Conservation (phyloP, 2,113 vertebrate genomes). For the Cinclus mexicanus region DNA sequence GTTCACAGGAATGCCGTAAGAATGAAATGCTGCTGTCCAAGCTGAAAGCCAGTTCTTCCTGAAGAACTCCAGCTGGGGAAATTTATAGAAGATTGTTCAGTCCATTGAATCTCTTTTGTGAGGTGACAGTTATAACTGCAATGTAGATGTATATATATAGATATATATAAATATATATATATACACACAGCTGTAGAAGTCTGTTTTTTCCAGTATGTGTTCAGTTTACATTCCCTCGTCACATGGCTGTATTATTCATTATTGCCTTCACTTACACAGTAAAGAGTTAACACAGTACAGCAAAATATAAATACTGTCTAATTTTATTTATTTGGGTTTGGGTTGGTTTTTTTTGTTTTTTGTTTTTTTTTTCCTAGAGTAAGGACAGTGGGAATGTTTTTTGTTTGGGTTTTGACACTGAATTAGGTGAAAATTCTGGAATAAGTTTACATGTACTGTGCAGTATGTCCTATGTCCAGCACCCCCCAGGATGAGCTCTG, state of each 20-base stretch:
- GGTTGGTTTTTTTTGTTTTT: not conserved
- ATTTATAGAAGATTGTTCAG: not conserved
- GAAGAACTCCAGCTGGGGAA: constrained; percentile 27
- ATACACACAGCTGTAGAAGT: constrained; percentile 4
- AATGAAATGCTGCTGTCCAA: constrained; percentile 93
- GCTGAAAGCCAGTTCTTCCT: constrained; percentile 81
- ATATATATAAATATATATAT: not conserved
- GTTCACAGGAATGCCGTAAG: constrained; percentile 88
- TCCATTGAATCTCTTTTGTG: constrained; percentile 25
- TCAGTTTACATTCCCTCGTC: constrained; percentile 29
- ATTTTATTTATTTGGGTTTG: constrained; percentile 57
- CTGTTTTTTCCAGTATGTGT: constrained; percentile 6
- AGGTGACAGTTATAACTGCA: constrained; percentile 35
- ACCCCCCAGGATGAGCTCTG: not conserved
- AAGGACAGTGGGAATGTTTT: not conserved
- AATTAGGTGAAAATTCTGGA: constrained; percentile 6
- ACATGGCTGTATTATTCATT: constrained; percentile 15
- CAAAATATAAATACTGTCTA: constrained; percentile 31
- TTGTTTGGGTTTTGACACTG: not conserved
- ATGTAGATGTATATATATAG: constrained; percentile 11
- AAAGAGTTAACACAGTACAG: constrained; percentile 35
- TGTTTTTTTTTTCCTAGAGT: not conserved
- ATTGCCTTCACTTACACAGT: not conserved
- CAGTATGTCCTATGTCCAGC: not conserved
- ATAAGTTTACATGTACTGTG: not conserved